Percentiles rank a stretch among this genome's conserved stretches.
phyloP scores from a whole-genome alignment of 2,113 vertebrate genomes.

The Pteronura brasiliensis region DNA sequence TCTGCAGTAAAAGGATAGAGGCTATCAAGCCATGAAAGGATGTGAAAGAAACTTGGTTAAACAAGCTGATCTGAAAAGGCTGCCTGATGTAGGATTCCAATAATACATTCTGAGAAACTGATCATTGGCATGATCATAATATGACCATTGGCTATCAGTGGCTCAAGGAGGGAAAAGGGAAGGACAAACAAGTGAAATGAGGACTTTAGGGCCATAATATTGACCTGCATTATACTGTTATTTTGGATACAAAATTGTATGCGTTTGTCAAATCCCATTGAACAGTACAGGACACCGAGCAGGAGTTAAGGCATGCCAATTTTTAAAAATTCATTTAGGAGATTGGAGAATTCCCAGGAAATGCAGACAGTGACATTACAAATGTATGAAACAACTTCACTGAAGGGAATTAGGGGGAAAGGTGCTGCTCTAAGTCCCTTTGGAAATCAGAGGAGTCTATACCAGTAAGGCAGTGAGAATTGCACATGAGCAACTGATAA shows the following conservation, averaged over 20 bases:
- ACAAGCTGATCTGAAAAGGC: background rate
- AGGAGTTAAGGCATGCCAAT: background rate
- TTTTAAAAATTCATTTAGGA: background rate
- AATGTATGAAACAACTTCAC: background rate
- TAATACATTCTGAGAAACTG: background rate
- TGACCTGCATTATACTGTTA: background rate
- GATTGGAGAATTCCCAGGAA: background rate
- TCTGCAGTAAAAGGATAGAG: background rate
- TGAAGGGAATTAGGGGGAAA: background rate
- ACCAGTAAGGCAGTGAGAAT: background rate
- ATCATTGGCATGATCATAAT: background rate
- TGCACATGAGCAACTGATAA: background rate
- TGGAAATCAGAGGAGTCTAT: background rate
- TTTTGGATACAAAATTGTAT: background rate
- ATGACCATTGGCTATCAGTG: background rate
- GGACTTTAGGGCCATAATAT: background rate
- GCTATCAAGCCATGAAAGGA: background rate
- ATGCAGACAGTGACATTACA: background rate
- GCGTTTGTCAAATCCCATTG: background rate
- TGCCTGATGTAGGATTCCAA: background rate
- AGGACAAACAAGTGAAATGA: background rate
- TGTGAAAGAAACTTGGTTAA: background rate
- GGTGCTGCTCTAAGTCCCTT: background rate
- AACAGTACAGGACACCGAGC: background rate
- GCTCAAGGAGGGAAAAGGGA: background rate